These are phyloP conservation scores for Rhyzopertha dominica DNA, from an alignment of 1,140 invertebrate genomes.

Conservation along the genomic window DNA sequence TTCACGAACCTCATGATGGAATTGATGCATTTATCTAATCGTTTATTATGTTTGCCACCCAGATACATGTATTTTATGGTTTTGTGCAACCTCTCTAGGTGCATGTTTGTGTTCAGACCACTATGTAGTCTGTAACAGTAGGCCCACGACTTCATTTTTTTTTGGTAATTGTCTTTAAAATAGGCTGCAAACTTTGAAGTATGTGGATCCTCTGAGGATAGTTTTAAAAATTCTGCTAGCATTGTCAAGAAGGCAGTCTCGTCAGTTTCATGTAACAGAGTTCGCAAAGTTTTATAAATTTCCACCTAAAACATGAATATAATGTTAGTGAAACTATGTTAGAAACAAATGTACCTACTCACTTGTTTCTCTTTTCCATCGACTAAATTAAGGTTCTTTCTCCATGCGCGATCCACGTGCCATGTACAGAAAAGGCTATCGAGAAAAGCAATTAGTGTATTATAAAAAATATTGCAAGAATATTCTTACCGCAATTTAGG, in stretches of 20 bases:
- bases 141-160: conserved; percentile 1
- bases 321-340: too few species aligned
- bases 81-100: conserved; percentile 6
- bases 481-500: not conserved
- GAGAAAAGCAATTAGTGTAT: too few species aligned
- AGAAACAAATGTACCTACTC: conserved; percentile 4
- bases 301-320: conserved; percentile 1
- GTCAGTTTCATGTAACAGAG: conserved; percentile 4
- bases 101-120: conserved; percentile 11
- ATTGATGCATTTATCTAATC: not conserved
- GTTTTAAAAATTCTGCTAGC: conserved; percentile 1
- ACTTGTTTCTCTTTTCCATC: conserved; percentile 17
- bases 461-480: too few species aligned
- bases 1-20: conserved; percentile 1
- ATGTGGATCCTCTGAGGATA: not conserved
- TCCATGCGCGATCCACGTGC: conserved; percentile 15
- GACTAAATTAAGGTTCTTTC: conserved; percentile 15
- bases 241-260: conserved; percentile 1
- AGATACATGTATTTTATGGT: conserved; percentile 8
- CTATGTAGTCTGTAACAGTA: conserved; percentile 8
- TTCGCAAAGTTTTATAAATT: conserved; percentile 1
- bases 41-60: conserved; percentile 2
- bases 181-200: not conserved
- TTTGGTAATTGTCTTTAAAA: conserved; percentile 2
- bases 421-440: conserved; percentile 11